A percentile compares a stretch with the other conserved stretches of the same genome.
Conservation (phyloP, 2,888 invertebrate species). For the Hypomecis punctinalis region DNA sequence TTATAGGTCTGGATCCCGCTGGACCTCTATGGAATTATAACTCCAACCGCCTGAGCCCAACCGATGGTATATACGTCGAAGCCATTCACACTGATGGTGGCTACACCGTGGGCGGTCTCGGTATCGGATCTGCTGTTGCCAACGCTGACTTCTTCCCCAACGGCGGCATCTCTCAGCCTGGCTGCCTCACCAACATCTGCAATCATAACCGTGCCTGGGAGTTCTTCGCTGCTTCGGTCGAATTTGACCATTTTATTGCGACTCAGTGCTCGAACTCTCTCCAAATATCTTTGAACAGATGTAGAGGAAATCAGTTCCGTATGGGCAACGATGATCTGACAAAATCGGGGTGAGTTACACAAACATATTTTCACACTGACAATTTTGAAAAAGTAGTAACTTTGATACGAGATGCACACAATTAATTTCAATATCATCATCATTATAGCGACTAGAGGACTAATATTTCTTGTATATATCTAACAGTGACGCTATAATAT, state of each 20-base stretch:
- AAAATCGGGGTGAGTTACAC: constrained; percentile 58
- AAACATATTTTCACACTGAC: no score
- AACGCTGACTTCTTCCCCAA: constrained; percentile 86
- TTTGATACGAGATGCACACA: no score
- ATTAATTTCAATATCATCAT: no score
- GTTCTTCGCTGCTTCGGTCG: constrained; percentile 58
- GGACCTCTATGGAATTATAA: constrained; percentile 60
- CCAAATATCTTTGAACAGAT: constrained; percentile 56
- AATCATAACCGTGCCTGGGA: constrained; percentile 66
- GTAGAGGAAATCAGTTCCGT: constrained; percentile 52
- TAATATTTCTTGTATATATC: no score
- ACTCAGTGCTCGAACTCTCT: constrained; percentile 48
- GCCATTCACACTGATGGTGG: constrained; percentile 73
- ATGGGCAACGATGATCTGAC: constrained; percentile 63
- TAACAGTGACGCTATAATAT: no score
- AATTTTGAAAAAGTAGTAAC: no score
- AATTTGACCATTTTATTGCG: constrained; percentile 58
- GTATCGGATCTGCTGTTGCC: constrained; percentile 74
- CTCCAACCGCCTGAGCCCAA: constrained; percentile 44
- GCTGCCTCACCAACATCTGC: constrained; percentile 58
- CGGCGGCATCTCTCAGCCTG: constrained; percentile 70
- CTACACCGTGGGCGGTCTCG: constrained; percentile 60
- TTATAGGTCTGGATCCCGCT: constrained; percentile 64
- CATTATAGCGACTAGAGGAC: no score
- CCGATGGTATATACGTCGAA: constrained; percentile 69